Evolutionary conservation across 2,797 vertebrate species (phyloP), one percentile per base, ranked within the genome.

Genomic region (Hirundo rustica): DNA sequence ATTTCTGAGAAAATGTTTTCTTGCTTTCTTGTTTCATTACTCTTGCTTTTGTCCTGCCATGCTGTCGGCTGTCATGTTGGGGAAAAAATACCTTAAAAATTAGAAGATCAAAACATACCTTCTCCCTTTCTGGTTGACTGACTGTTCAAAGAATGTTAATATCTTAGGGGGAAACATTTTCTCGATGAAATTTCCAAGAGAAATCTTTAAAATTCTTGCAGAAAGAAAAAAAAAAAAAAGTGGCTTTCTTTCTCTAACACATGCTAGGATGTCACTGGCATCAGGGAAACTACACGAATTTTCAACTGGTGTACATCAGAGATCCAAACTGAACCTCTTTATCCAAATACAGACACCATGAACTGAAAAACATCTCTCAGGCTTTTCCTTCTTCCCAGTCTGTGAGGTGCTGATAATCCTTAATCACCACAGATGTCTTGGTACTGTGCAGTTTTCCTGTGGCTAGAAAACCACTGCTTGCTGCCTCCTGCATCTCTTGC

Each of bases 1-100:
- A 48, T 74, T 93, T 85, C 85, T 91, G 48, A 88, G 85, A 18
- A 80, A 61, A 76, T 9, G 2, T 55, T 73, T 75, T 15, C 75
- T 71, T 66, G 36, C 21, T 84, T 81, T 88, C 60, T 76, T 42
- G 16, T 92, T 81, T 85, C 4, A 9, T 89, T 75, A 73, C 18
- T 32, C 7, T 22, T 76, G 40, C 16, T 88, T 93, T 85, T 75
- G 55, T 76, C 30, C 36, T 62, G 11, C 18, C 36, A 30, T 72
- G 60, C 68, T 91, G 44, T 57, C 82, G 94, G 78, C 29, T 92
- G 73, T 74, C 54, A 89, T 50, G 36, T 16, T 76, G 57, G 30
- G 54, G n/a, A 26, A 85, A 83, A 96, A 96, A 89, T 93, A 51
- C 5, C 32, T 85, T 71, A 74, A 84, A 86, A 86, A 73, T 26